These are phyloP conservation scores for Psittacula echo DNA, from an alignment of 2,797 vertebrate genomes.

Conservation along the genomic window DNA sequence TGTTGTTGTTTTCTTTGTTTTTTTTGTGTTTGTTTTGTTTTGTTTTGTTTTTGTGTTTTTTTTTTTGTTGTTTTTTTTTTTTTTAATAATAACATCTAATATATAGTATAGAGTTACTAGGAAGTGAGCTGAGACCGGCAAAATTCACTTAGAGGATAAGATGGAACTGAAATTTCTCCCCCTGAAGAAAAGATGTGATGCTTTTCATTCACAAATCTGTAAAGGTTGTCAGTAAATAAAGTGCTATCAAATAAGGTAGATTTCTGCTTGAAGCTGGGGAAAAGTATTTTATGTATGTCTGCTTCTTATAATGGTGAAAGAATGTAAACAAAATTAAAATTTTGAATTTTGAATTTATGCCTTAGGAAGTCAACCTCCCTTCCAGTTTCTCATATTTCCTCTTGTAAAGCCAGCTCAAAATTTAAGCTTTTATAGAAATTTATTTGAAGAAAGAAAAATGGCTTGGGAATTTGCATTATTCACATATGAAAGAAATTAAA, in stretches of 20 bases:
- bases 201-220: slow-evolving; percentile 3
- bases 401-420: not conserved
- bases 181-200: not conserved
- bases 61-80: too few relatives aligned
- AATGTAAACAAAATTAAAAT: not conserved
- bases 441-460: not conserved
- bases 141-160: slow-evolving; percentile 40
- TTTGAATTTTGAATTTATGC: not conserved
- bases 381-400: not conserved
- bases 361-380: not conserved
- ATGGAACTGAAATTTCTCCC: not conserved
- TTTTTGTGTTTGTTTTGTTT: too few relatives aligned
- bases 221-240: slow-evolving; percentile 15
- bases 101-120: not conserved
- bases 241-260: not conserved
- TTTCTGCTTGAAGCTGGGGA: not conserved
- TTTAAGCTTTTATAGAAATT: not conserved
- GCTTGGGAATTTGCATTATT: not conserved
- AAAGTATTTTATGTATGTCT: not conserved
- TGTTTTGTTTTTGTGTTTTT: too few relatives aligned
- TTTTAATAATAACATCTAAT: slow-evolving; percentile 16
- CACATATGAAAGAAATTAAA: not conserved
- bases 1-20: too few relatives aligned
- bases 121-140: slow-evolving; percentile 53
- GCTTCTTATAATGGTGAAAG: not conserved